A percentile compares a stretch with the other conserved stretches of the same genome.
These are phyloP conservation scores for Orthosia cruda DNA, from an alignment of 2,888 invertebrate genomes.

Conservation along the genomic window DNA sequence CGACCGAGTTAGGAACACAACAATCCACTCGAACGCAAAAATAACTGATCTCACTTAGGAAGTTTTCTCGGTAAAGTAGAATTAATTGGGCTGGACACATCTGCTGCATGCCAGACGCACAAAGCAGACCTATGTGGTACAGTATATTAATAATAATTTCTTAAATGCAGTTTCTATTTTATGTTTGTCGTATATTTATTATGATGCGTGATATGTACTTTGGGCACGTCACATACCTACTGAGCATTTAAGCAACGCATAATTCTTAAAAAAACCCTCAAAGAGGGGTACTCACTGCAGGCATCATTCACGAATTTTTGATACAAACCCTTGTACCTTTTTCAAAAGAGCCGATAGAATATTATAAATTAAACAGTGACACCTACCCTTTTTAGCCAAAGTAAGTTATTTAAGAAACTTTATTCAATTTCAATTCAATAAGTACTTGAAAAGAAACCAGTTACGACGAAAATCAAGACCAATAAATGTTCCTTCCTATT, in stretches of 20 bases:
- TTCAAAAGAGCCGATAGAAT: neutral
- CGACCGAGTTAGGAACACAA: neutral
- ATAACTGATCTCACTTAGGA: neutral
- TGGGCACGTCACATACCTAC: neutral
- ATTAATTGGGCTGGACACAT: neutral
- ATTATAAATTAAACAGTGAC: neutral
- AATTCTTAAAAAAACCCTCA: conserved; percentile 3
- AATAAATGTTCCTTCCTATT: neutral
- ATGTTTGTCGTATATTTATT: neutral
- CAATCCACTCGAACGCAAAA: neutral
- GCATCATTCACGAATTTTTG: neutral
- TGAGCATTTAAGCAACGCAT: conserved; percentile 9
- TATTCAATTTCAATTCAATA: neutral
- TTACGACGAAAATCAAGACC: neutral
- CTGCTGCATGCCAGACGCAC: neutral
- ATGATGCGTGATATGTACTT: conserved; percentile 12
- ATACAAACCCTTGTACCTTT: neutral
- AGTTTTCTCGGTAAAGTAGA: too few species aligned
- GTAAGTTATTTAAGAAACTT: neutral
- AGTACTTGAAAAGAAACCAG: neutral
- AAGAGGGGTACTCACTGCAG: neutral
- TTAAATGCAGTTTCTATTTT: neutral
- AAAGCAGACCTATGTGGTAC: neutral
- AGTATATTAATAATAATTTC: neutral
- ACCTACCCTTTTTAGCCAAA: neutral